phyloP scores from a whole-genome alignment of 2,113 vertebrate species.

The Oryzias curvinotus region DNA sequence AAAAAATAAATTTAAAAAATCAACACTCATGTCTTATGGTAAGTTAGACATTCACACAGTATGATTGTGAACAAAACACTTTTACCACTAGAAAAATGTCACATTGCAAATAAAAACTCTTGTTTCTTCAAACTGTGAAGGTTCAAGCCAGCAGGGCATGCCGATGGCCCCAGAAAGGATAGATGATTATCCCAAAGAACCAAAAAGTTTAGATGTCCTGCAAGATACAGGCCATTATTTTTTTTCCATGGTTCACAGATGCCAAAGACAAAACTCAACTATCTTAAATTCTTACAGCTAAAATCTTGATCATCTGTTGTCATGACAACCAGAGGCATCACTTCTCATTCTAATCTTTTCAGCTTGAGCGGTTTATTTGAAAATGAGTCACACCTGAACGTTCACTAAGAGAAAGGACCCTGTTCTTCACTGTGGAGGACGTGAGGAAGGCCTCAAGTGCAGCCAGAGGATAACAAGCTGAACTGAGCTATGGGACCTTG shows the following conservation, averaged over 20 bases:
- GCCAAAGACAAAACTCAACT: background rate
- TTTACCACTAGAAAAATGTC: background rate
- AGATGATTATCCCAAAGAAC: background rate
- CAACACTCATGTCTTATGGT: constrained; percentile 9
- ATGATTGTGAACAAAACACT: constrained; percentile 14
- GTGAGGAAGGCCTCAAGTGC: background rate
- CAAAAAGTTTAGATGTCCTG: background rate
- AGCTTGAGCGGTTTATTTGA: constrained; percentile 7
- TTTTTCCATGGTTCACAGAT: background rate
- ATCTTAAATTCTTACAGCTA: too few species aligned
- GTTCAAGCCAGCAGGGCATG: background rate
- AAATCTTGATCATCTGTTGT: background rate
- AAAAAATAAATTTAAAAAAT: constrained; percentile 2
- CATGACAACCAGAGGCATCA: background rate
- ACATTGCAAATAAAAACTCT: background rate
- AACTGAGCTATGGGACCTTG: background rate
- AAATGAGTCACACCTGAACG: constrained; percentile 35
- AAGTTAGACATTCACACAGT: background rate
- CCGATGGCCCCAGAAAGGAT: background rate
- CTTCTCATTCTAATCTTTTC: background rate
- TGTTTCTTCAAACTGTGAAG: too few species aligned
- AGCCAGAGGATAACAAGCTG: background rate
- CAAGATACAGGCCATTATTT: too few species aligned
- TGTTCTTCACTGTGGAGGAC: constrained; percentile 25
- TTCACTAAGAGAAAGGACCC: constrained; percentile 24